Conservation (phyloP, 37 sponge, comb jelly and placozoan species). For the Diacarnus erythraeanus region DNA sequence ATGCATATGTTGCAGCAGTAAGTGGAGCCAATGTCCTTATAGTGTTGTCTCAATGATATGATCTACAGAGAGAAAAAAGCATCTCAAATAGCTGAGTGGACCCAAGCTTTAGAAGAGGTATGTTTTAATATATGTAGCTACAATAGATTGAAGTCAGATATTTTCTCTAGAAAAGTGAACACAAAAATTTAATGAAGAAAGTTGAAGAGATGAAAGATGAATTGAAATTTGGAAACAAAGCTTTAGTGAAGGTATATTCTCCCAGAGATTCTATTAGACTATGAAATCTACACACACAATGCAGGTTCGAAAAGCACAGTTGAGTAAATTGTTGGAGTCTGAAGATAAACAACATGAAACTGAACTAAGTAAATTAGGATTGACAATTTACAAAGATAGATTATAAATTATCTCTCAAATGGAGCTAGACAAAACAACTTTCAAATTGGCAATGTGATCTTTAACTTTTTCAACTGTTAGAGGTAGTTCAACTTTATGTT, state of each 20-base stretch:
- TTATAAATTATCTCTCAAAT: constrained; percentile 14
- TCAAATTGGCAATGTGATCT: constrained; percentile 12
- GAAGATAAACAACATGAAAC: constrained; percentile 39
- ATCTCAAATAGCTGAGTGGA: constrained; percentile 32
- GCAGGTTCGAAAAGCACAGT: constrained; percentile 46
- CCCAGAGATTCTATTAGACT: neutral
- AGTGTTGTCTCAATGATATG: neutral
- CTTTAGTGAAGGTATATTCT: constrained; percentile 25
- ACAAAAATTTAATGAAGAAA: constrained; percentile 23
- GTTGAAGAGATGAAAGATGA: constrained; percentile 39
- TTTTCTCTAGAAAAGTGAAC: constrained; percentile 35
- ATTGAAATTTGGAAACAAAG: constrained; percentile 46
- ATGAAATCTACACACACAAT: neutral
- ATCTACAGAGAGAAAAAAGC: constrained; percentile 39
- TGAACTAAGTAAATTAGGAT: constrained; percentile 53
- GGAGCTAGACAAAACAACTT: neutral
- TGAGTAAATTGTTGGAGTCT: constrained; percentile 29
- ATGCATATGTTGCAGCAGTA: too few species aligned
- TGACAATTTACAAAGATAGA: constrained; percentile 62
- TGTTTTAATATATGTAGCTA: neutral
- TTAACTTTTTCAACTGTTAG: neutral
- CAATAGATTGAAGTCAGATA: neutral
- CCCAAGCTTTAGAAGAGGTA: constrained; percentile 50
- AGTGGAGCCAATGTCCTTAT: too few species aligned
- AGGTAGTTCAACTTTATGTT: constrained; percentile 10